Conservation (phyloP, 1,140 invertebrate genomes). For the Atta colombica region DNA sequence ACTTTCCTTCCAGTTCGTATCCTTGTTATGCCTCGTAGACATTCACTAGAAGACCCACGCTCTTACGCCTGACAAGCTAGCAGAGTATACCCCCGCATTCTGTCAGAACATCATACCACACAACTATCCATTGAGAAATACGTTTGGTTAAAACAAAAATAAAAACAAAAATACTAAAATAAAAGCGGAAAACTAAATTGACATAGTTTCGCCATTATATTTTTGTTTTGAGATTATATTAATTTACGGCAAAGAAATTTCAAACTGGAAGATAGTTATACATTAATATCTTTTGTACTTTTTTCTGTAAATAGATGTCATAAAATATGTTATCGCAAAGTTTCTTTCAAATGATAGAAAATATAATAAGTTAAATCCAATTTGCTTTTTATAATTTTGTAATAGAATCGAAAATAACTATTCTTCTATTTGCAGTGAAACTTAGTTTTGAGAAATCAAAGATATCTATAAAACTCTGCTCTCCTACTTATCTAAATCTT, state of each 20-base stretch:
- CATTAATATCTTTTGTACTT: not conserved
- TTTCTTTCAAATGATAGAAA: not conserved
- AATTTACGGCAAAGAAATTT: not conserved
- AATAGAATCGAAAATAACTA: not conserved
- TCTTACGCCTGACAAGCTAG: slow-evolving; percentile 19
- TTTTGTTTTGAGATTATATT: not conserved
- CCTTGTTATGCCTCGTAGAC: slow-evolving; percentile 61
- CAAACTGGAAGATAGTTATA: not conserved
- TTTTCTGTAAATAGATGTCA: not conserved
- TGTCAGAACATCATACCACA: not conserved
- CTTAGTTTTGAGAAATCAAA: not conserved
- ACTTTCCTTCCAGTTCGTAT: slow-evolving; percentile 71
- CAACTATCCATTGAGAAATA: slow-evolving; percentile 19
- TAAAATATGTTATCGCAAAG: not conserved
- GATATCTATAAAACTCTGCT: not conserved
- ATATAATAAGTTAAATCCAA: slow-evolving; percentile 1
- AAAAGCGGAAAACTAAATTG: slow-evolving; percentile 12
- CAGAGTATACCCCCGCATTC: not conserved
- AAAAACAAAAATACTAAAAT: not conserved
- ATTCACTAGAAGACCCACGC: slow-evolving; percentile 21
- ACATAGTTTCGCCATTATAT: not conserved
- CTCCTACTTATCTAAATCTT: too few species aligned
- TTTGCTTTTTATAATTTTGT: too few species aligned
- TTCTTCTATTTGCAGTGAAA: not conserved
- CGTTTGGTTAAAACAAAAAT: not conserved